phyloP scores from a whole-genome alignment of 2,113 vertebrate genomes.

The Paratilapia polleni region DNA sequence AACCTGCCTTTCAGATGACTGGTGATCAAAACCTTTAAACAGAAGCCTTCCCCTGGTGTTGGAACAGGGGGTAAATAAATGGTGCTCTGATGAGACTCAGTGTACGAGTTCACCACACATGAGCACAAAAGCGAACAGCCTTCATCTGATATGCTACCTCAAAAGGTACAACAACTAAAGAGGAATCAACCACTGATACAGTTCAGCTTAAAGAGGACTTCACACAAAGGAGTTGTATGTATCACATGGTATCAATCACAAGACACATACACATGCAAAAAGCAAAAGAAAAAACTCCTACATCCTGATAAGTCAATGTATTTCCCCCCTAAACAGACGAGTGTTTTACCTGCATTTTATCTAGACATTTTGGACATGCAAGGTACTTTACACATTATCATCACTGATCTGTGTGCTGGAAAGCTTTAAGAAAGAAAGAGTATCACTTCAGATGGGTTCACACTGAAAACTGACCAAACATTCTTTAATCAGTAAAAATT shows the following conservation, averaged over 20 bases:
- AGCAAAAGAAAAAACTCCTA: conserved; percentile 4
- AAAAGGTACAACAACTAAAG: conserved; percentile 12
- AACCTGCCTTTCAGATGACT: not conserved
- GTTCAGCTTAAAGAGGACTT: conserved; percentile 23
- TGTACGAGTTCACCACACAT: not conserved
- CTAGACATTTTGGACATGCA: conserved; percentile 18
- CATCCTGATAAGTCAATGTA: conserved; percentile 13
- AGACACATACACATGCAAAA: conserved; percentile 62
- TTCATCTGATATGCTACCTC: conserved; percentile 23
- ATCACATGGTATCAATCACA: conserved; percentile 61
- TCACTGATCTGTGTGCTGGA: conserved; percentile 19
- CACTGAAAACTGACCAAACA: conserved; percentile 27
- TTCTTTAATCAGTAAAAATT: conserved; percentile 17
- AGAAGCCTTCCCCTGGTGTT: not conserved
- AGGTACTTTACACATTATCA: conserved; percentile 13
- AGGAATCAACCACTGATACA: conserved; percentile 37
- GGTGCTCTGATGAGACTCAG: not conserved
- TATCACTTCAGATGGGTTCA: conserved; percentile 39
- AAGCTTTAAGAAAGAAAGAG: conserved; percentile 25
- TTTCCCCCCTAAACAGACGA: conserved; percentile 2
- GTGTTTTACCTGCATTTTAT: conserved; percentile 35
- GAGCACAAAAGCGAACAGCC: conserved; percentile 27
- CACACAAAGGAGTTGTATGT: conserved; percentile 44
- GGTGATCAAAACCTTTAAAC: not conserved
- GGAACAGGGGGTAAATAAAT: not conserved